Base-by-base conservation (phyloP, 1,140 invertebrate genomes). In the Caenorhabditis latens region DNA sequence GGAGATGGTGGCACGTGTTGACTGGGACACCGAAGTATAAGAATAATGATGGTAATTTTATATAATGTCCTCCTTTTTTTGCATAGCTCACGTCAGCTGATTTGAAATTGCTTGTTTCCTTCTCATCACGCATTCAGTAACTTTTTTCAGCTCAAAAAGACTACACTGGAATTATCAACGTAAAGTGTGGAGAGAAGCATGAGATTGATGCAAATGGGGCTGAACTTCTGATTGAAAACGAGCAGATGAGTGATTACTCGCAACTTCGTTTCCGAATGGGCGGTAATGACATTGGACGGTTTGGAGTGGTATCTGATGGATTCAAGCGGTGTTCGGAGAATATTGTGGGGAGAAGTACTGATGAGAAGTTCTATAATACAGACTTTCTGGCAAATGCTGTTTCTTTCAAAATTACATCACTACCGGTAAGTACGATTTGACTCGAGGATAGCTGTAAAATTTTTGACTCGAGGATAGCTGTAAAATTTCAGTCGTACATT, bases 1-100 rank as follows among this genome's bases (percentile, higher is more conserved):
- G 89, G 89, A 83, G 89, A 79, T 89, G 89, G 89, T 89, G 88
- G 88, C 89, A 89, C 58, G 42, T 89, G 2, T 57, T 89, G 19
- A 89, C 88, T 13, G 89, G 89, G 67, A 67, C 88, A 16, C 89
- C 89, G 13, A 88, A 83, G 58, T 75, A 71, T 14, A 85, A 71
- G 24, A 65, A 85, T 14, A 71, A 67, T 65, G 58, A 75, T 53
- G 61, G 84, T 85, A 85, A 55, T 42, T 65, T 48, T 21, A 9
- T 48, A 42, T 13, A 50, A 82, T 46, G 9, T 87, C 8, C 14
- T 87, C 32, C n/a, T 46, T 7, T 11, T 48, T 86, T n/a, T 87
- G 43, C 19, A 32, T 75, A 50, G 19, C 42, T 16, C n/a, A n/a
- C n/a, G n/a, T n/a, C 50, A 14, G 42, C 57, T 13, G 53, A 86